Percentiles rank a stretch among this genome's conserved stretches.
Conservation (phyloP, 1,140 invertebrate species). For the Thereuonema tuberculata region DNA sequence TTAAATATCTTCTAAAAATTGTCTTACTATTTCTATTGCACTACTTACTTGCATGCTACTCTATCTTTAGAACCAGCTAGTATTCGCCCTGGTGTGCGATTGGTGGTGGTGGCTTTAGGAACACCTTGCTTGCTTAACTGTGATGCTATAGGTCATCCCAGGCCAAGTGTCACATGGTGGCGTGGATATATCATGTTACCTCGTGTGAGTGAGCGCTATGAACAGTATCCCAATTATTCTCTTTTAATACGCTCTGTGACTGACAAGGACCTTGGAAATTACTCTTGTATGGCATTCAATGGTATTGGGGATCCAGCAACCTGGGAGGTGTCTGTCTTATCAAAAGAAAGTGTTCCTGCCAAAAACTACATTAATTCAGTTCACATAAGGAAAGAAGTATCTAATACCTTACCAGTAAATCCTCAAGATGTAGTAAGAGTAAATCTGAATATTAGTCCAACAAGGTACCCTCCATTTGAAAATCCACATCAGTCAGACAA, state of each 20-base stretch:
- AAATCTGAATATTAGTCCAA: no score
- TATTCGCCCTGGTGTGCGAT: constrained; percentile 43
- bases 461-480: no score
- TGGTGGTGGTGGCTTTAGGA: constrained; percentile 52
- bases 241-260: constrained; percentile 55
- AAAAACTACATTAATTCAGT: no score
- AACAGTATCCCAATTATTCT: constrained; percentile 55
- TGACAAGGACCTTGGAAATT: constrained; percentile 52
- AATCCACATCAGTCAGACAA: no score
- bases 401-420: no score
- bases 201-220: constrained; percentile 49
- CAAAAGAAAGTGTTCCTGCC: not conserved
- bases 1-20: no score
- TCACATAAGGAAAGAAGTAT: no score
- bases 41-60: not conserved
- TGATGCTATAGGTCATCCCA: constrained; percentile 65
- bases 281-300: constrained; percentile 76
- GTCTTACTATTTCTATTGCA: no score
- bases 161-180: constrained; percentile 73
- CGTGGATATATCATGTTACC: constrained; percentile 57
- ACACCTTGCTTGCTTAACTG: constrained; percentile 55
- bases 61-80: constrained; percentile 24
- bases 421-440: no score
- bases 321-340: constrained; percentile 42
- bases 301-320: constrained; percentile 57